phyloP scores from a whole-genome alignment of 2,888 invertebrate genomes.

The Harpalus rubripes region DNA sequence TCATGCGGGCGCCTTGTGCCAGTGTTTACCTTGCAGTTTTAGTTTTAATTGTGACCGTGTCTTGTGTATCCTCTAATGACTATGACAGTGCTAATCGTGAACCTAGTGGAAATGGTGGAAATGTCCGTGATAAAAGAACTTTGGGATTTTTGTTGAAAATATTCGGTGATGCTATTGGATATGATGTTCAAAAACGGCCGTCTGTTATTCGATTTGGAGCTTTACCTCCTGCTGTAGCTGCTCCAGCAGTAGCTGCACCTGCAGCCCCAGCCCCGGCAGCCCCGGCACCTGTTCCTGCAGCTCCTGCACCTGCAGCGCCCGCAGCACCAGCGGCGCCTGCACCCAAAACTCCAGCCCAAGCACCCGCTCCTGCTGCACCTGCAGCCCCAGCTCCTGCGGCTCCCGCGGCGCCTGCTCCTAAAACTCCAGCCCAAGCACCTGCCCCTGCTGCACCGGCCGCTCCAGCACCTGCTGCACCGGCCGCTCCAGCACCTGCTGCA shows the following conservation, averaged over 20 bases:
- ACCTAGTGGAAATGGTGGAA: slow-evolving; percentile 61
- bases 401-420: slow-evolving; percentile 69
- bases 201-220: slow-evolving; percentile 69
- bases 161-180: slow-evolving; percentile 76
- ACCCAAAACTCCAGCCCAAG: slow-evolving; percentile 68
- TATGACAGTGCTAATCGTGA: slow-evolving; percentile 28
- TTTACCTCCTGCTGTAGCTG: slow-evolving; percentile 69
- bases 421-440: slow-evolving; percentile 66
- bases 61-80: slow-evolving; percentile 28
- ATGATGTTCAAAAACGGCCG: slow-evolving; percentile 75
- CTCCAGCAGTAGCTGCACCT: slow-evolving; percentile 67
- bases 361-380: slow-evolving; percentile 66
- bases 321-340: slow-evolving; percentile 68
- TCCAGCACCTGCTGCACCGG: slow-evolving; percentile 62
- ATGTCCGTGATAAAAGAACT: slow-evolving; percentile 74
- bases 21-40: slow-evolving; percentile 24
- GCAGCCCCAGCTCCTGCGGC: slow-evolving; percentile 64
- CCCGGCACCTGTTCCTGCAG: slow-evolving; percentile 69
- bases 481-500: slow-evolving; percentile 56
- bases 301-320: slow-evolving; percentile 67
- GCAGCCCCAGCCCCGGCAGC: slow-evolving; percentile 65
- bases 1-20: slow-evolving; percentile 25
- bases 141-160: slow-evolving; percentile 74
- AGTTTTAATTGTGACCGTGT: slow-evolving; percentile 17
- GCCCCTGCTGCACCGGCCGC: slow-evolving; percentile 69